Base-by-base conservation (phyloP, 2,888 invertebrate genomes). In the Drosophila conformis region DNA sequence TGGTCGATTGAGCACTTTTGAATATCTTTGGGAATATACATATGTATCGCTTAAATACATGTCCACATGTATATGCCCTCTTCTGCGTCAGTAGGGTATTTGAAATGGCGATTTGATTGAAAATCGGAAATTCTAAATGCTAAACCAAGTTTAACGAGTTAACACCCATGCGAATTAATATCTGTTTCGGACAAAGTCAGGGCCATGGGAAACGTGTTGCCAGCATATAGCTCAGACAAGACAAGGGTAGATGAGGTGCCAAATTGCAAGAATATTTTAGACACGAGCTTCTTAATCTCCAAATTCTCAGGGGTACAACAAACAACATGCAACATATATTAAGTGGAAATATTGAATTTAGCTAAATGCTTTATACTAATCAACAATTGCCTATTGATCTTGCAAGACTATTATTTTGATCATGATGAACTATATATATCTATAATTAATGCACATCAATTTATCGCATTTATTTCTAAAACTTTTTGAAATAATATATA, bases 71-170 rank as follows among this genome's bases (percentile, higher is more conserved):
- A 21, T 42, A 25, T 52, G 21, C 60, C 18, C 29, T 38, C 4
- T 4, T 11, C 6, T 13, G 10, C 4, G 1, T 4, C 4, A 1
- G 42, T 11, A 64, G 69, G 11, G 64, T 52, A 66, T 69, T 69
- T 25, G 27, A 40, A 58, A 62, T 52, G 42, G 27, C 40, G 65
- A 73, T 69, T 65, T 54, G 18, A 63, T 62, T 58, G 40, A 57
- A 66, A 75, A 67, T 75, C 49, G 48, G 35, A 74, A 72, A 79
- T 79, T 78, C 79, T 68, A 79, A 69, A 54, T 56, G 54, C 31
- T 68, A 78, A 72, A 54, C 75, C 78, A 79, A 78, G 80, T 75
- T 78, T 60, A 63, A 76, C 78, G 76, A 79, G 67, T 72, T 75
- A 71, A 75, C 67, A 78, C 67, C 70, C 74, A 74, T 67, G 77